Percentiles rank a stretch among this genome's conserved stretches.
Evolutionary conservation across 1,140 invertebrate genomes (phyloP).

Genomic region (Drosophila grimshawi): DNA sequence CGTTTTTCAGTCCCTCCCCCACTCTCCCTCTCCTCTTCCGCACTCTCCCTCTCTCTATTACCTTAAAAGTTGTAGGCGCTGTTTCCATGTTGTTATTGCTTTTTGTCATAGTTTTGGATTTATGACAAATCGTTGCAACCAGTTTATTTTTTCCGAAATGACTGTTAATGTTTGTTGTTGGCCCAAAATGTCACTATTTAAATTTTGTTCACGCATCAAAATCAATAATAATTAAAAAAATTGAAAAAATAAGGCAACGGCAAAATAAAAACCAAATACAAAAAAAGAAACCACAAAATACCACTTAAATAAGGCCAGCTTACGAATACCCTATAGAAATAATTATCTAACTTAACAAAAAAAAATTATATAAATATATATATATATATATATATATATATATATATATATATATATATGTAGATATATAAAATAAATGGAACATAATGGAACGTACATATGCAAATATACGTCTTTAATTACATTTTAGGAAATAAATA

Average conservation of each 20-base stretch:
- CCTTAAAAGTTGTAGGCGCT: slow-evolving; percentile 45
- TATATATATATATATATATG: no score
- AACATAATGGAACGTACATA: no score
- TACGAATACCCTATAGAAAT: slow-evolving; percentile 49
- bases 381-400: no score
- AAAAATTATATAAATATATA: not conserved
- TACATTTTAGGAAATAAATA: no score
- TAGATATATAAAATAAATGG: no score
- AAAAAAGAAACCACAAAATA: slow-evolving; percentile 63
- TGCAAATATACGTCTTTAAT: no score
- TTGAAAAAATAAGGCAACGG: slow-evolving; percentile 39
- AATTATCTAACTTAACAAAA: no score
- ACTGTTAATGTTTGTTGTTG: slow-evolving; percentile 80
- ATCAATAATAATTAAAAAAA: slow-evolving; percentile 72
- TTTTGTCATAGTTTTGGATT: slow-evolving; percentile 53
- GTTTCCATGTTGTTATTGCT: slow-evolving; percentile 35
- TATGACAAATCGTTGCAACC: slow-evolving; percentile 74
- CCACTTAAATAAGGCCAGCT: not conserved
- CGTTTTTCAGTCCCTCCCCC: not conserved
- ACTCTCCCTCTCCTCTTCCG: not conserved
- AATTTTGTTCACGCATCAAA: slow-evolving; percentile 79
- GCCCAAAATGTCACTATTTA: slow-evolving; percentile 80
- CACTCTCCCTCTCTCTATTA: not conserved
- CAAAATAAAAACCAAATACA: slow-evolving; percentile 57
- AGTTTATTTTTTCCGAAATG: slow-evolving; percentile 81